Conservation (phyloP, 2,113 vertebrate species). For the Ptilonorhynchus violaceus region DNA sequence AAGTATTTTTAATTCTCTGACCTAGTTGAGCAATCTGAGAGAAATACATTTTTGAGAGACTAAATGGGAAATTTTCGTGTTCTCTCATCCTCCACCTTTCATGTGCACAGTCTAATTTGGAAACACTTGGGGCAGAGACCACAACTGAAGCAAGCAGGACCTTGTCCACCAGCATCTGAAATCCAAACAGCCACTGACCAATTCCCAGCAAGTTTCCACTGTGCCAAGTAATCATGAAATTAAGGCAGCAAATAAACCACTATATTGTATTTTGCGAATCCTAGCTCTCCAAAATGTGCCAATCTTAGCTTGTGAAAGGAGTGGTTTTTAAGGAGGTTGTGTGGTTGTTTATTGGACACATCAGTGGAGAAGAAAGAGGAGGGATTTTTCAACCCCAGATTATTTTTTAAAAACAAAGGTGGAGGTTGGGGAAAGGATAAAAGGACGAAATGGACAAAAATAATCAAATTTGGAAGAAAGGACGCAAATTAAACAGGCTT, state of each 20-base stretch:
- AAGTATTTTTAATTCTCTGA: background rate
- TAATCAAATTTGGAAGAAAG: background rate
- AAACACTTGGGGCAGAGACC: background rate
- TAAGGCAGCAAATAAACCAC: background rate
- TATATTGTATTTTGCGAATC: background rate
- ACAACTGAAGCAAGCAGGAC: background rate
- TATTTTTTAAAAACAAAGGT: background rate
- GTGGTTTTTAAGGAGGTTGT: background rate
- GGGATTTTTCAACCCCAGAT: background rate
- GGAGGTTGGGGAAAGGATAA: background rate
- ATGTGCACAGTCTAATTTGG: background rate
- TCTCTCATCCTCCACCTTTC: background rate
- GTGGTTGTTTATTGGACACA: background rate
- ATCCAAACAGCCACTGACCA: background rate
- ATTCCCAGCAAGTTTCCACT: background rate
- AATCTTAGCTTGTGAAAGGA: background rate
- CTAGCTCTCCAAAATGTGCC: background rate
- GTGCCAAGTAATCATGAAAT: background rate
- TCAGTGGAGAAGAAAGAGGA: background rate
- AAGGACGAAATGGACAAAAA: background rate
- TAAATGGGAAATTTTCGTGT: accelerated
- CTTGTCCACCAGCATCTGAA: background rate
- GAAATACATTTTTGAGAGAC: accelerated
- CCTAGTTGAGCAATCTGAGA: background rate
- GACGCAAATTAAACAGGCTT: constrained; percentile 37